These are phyloP conservation scores for Agrochola litura DNA, from an alignment of 2,888 invertebrate species.

Conservation along the genomic window DNA sequence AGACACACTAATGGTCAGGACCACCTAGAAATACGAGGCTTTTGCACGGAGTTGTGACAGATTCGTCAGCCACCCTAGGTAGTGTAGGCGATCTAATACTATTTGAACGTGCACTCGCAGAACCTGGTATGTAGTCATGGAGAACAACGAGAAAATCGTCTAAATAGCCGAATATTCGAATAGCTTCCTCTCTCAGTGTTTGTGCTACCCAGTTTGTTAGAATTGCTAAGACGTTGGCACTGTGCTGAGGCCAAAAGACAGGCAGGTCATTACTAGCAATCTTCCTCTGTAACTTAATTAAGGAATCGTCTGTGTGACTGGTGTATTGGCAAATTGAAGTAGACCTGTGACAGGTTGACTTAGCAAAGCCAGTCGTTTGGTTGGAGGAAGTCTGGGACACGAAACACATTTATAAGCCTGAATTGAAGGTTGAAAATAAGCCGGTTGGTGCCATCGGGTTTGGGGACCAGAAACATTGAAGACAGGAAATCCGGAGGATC, in stretches of 20 bases:
- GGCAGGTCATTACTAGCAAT: constrained; percentile 60
- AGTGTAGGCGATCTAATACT: constrained; percentile 16
- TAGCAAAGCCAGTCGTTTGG: constrained; percentile 55
- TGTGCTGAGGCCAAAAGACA: constrained; percentile 45
- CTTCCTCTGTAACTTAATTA: constrained; percentile 51
- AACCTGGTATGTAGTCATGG: too few species aligned
- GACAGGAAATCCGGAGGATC: not conserved
- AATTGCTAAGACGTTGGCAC: constrained; percentile 54
- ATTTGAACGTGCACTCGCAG: not conserved
- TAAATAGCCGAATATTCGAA: constrained; percentile 10
- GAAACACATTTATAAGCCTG: constrained; percentile 6
- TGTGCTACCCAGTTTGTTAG: constrained; percentile 24
- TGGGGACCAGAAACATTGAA: not conserved
- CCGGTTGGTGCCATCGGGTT: not conserved
- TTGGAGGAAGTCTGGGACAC: constrained; percentile 64
- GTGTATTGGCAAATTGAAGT: constrained; percentile 48
- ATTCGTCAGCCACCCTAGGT: constrained; percentile 52
- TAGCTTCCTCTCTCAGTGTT: constrained; percentile 4
- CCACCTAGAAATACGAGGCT: constrained; percentile 34
- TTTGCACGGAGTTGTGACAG: constrained; percentile 35
- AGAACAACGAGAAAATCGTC: not conserved
- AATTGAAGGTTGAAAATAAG: not conserved
- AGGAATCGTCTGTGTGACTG: constrained; percentile 55
- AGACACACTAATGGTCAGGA: too few species aligned
- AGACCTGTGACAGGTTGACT: not conserved